phyloP scores from a whole-genome alignment of 2,113 vertebrate genomes.

The Muntiacus reevesi region DNA sequence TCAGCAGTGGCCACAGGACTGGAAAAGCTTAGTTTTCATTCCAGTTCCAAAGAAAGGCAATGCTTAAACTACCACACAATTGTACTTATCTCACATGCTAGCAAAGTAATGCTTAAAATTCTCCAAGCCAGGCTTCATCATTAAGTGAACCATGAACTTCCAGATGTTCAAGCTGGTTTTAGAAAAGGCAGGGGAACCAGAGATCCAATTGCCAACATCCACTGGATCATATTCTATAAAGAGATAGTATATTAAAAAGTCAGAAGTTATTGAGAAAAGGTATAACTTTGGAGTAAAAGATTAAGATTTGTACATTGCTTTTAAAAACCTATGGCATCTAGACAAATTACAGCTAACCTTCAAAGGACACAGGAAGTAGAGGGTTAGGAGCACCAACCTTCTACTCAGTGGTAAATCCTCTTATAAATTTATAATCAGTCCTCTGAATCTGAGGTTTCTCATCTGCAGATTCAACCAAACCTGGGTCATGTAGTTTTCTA shows the following conservation, averaged over 20 bases:
- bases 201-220: no score
- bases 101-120: no score
- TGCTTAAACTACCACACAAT: no score
- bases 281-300: neutral
- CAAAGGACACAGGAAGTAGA: accelerated
- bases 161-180: no score
- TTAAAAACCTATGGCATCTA: neutral
- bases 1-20: no score
- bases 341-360: neutral
- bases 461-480: neutral
- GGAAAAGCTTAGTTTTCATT: no score
- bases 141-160: no score
- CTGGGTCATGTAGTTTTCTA: neutral
- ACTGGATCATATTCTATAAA: neutral
- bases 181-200: no score
- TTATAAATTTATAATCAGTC: neutral
- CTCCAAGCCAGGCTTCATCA: no score
- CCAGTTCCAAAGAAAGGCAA: no score
- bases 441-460: neutral
- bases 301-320: neutral
- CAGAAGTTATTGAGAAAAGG: neutral
- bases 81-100: no score
- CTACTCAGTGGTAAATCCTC: neutral
- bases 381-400: neutral
- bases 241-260: neutral